Base-by-base conservation (phyloP, 2,113 vertebrate genomes). In the Desmodus rotundus region DNA sequence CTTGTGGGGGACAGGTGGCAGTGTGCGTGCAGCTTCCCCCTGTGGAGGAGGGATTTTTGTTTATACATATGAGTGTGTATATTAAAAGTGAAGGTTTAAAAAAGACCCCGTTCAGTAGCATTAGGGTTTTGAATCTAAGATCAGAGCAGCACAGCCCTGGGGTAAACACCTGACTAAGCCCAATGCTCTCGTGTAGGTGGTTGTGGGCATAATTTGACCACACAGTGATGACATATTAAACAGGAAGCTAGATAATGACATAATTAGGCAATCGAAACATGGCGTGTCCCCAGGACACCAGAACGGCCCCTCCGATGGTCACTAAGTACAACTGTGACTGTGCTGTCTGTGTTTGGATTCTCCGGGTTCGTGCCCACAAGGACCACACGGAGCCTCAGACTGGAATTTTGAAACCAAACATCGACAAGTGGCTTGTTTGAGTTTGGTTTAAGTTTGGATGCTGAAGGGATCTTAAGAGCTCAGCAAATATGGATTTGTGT, bases 391-490 rank as follows among this genome's bases (percentile, higher is more conserved):
- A 70, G n/a, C 31, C 76, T 65, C 41, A 72, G 90, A 74, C 77
- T 68, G 89, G 92, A 91, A 95, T 84, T 96, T 86, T 82, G 87
- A 96, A 96, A 94, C 76, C 88, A 93, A 50, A 91, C 73, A 86
- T 72, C 58, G 86, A 83, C 86, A 96, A 95, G 43, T 86, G 89
- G 43, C 45, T 91, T 83, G 28, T 78, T 94, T 90, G 58, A 88
- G 47, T 89, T 95, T 56, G 68, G 65, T 89, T 96, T 92, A 20
- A 31, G 47, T 81, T 94, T 50, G n/a, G 36, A 91, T 90, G 56
- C 78, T 83, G 76, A 85, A 94, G 84, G 67, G 72, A 89, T 88
- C 58, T 36, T 54, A 41, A 87, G 28, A 84, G 63, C 54, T 83
- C n/a, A 87, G 77, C 81, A 95, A 63, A 76, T 52, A 85, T 0